These are phyloP conservation scores for Parazoanthus atlanticus DNA, from an alignment of 92 coral and sea anemone species.

Conservation along the genomic window DNA sequence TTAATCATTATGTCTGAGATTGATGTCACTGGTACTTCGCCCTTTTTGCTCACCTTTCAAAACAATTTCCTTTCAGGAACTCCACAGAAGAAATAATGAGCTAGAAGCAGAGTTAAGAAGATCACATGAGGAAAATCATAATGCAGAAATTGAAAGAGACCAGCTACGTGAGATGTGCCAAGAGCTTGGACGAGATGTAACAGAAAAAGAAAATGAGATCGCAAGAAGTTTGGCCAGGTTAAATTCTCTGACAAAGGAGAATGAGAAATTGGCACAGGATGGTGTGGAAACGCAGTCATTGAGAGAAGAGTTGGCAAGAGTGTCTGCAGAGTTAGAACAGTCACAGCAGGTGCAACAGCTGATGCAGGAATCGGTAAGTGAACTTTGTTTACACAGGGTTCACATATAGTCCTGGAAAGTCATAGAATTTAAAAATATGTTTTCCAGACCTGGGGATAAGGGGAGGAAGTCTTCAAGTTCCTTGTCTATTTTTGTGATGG, in stretches of 20 bases:
- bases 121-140: conserved; percentile 13
- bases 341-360: conserved; percentile 22
- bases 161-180: conserved; percentile 36
- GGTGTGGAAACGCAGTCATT: not conserved
- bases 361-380: conserved; percentile 65
- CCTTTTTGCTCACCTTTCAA: not conserved
- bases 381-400: not conserved
- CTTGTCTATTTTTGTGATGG: no score
- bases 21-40: not conserved
- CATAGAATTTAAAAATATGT: conserved; percentile 14
- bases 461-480: no score
- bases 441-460: not conserved
- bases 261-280: conserved; percentile 11
- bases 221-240: conserved; percentile 13
- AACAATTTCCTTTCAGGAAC: conserved; percentile 20
- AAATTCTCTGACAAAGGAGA: conserved; percentile 35
- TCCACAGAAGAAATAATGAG: not conserved
- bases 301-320: not conserved
- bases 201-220: not conserved
- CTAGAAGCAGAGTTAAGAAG: conserved; percentile 22
- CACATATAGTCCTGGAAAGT: not conserved
- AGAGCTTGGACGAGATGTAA: not conserved
- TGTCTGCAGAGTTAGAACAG: conserved; percentile 7
- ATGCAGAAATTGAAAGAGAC: conserved; percentile 17
- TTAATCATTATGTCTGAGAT: no score